phyloP scores from a whole-genome alignment of 2,888 invertebrate genomes.

The Thysanoteuthis rhombus region DNA sequence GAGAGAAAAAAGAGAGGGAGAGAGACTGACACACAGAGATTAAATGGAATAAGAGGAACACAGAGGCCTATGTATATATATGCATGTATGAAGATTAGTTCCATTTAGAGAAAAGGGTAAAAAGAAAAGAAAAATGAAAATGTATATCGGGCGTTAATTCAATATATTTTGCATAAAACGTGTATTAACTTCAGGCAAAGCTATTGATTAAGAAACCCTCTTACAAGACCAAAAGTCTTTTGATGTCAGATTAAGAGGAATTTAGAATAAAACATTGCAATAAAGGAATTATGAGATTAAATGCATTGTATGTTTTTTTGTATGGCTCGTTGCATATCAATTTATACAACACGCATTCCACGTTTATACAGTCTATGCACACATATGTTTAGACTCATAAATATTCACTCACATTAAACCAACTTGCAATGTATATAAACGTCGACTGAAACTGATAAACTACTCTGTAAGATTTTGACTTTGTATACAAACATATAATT shows the following conservation, averaged over 20 bases:
- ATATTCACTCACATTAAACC: too few species aligned
- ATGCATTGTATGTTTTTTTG: neutral
- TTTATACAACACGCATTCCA: too few species aligned
- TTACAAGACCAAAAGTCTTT: neutral
- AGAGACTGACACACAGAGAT: too few species aligned
- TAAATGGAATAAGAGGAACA: neutral
- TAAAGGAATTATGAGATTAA: neutral
- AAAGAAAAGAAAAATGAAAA: neutral
- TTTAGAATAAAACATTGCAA: neutral
- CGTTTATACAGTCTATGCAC: too few species aligned
- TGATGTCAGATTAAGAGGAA: neutral
- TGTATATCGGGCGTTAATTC: neutral
- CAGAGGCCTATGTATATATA: neutral
- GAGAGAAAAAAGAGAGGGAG: too few species aligned
- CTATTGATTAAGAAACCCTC: neutral
- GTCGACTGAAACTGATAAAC: too few species aligned
- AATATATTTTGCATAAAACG: neutral
- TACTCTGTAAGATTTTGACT: too few species aligned
- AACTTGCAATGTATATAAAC: too few species aligned
- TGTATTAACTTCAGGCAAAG: neutral
- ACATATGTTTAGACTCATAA: too few species aligned
- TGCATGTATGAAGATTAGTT: neutral
- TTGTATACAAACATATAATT: too few species aligned
- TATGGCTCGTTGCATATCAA: rapidly evolving
- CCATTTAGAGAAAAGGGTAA: neutral